Evolutionary conservation across 2,888 invertebrate species (phyloP).

Genomic region (Flabesymbios commensalis): DNA sequence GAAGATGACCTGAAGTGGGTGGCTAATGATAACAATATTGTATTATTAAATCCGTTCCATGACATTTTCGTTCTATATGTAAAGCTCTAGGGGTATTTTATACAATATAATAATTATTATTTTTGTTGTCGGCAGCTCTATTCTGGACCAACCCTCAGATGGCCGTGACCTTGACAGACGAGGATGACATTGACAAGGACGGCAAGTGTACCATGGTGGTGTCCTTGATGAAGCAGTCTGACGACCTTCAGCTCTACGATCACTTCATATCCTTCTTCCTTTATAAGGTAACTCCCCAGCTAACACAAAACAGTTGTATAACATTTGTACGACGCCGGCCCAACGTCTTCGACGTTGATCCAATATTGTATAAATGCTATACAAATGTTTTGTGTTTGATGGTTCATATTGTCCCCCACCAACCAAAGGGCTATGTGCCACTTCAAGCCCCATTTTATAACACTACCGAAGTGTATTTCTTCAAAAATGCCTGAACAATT

Average conservation of each 20-base stretch:
- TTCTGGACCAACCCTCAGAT: slow-evolving; percentile 60
- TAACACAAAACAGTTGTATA: too few species aligned
- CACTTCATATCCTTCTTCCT: slow-evolving; percentile 24
- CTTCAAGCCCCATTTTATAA: too few species aligned
- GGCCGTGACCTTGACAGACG: slow-evolving; percentile 40
- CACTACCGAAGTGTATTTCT: too few species aligned
- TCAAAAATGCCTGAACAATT: too few species aligned
- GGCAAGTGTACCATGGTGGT: slow-evolving; percentile 92
- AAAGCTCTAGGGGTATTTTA: not conserved
- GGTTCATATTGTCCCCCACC: too few species aligned
- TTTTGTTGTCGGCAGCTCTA: slow-evolving; percentile 31
- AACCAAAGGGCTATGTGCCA: too few species aligned
- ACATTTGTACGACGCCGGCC: too few species aligned
- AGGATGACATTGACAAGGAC: slow-evolving; percentile 69
- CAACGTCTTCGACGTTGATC: too few species aligned
- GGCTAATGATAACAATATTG: not conserved
- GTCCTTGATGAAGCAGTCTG: slow-evolving; percentile 84
- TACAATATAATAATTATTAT: not conserved
- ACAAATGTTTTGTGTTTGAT: too few species aligned
- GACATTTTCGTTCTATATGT: not conserved
- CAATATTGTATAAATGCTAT: too few species aligned
- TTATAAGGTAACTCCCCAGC: slow-evolving; percentile 28
- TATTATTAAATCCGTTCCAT: not conserved
- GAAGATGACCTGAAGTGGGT: too few species aligned
- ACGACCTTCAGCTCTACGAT: slow-evolving; percentile 7